A percentile compares a stretch with the other conserved stretches of the same genome.
These are phyloP conservation scores for Orthonyx spaldingii DNA, from an alignment of 2,113 vertebrate species.

Conservation along the genomic window DNA sequence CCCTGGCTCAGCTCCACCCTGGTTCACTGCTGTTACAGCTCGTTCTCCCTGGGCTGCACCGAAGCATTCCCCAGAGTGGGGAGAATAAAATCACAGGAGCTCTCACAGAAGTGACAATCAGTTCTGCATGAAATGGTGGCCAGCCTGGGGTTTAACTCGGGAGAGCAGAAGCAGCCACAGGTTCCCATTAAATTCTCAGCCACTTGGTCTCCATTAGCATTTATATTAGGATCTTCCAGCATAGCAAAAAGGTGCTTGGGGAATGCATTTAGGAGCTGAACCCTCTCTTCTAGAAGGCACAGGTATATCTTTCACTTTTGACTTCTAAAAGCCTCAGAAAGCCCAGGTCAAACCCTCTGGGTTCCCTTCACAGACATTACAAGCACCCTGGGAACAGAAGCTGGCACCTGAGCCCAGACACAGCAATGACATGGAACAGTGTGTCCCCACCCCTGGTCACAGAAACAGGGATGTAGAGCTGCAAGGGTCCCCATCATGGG, in stretches of 20 bases:
- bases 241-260: not conserved
- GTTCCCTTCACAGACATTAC: not conserved
- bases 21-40: not conserved
- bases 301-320: not conserved
- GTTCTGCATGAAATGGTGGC: not conserved
- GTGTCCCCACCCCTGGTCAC: not conserved
- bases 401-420: not conserved
- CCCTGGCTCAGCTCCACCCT: constrained; percentile 8
- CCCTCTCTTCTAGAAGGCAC: accelerated
- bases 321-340: not conserved
- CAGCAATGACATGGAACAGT: accelerated
- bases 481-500: accelerated
- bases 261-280: not conserved
- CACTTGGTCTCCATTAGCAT: not conserved
- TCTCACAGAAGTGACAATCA: not conserved
- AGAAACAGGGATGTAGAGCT: not conserved
- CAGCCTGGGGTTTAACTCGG: not conserved
- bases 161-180: not conserved
- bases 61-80: not conserved
- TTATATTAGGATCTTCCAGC: not conserved
- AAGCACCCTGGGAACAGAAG: not conserved
- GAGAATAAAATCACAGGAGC: not conserved
- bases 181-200: not conserved
- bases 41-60: not conserved
- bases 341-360: not conserved